Conservation (phyloP, 2,113 vertebrate species). For the Ochotona princeps region DNA sequence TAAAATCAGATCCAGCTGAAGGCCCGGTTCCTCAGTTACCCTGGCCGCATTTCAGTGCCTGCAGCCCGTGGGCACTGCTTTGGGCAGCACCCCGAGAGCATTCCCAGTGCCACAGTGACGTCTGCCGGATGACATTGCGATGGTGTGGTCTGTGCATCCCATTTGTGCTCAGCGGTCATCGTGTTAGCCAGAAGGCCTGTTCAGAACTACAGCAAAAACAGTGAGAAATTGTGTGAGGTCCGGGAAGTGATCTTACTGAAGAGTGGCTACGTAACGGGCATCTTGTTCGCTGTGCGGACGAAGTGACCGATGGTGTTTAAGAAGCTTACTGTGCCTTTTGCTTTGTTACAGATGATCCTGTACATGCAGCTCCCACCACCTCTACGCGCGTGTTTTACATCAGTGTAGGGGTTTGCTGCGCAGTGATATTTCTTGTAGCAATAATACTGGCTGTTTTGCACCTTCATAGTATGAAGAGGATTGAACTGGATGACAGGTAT, state of each 20-base stretch:
- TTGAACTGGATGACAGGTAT: constrained; percentile 98
- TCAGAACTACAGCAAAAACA: constrained; percentile 5
- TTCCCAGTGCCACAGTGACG: not conserved
- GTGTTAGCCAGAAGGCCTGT: not conserved
- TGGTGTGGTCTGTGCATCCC: not conserved
- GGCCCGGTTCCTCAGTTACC: not conserved
- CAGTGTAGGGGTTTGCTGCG: constrained; percentile 98
- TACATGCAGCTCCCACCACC: constrained; percentile 92
- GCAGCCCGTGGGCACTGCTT: not conserved
- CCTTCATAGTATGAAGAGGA: constrained; percentile 99
- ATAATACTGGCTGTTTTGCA: constrained; percentile 98
- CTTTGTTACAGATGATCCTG: constrained; percentile 89
- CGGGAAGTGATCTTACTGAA: constrained; percentile 9
- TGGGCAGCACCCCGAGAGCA: not conserved
- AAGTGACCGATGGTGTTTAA: not conserved
- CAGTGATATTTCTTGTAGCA: constrained; percentile 98
- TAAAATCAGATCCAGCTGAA: constrained; percentile 1
- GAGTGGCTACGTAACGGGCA: not conserved
- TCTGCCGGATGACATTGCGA: not conserved
- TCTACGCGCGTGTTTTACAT: constrained; percentile 99
- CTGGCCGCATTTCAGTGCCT: not conserved
- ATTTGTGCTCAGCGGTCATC: not conserved
- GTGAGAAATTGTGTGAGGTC: not conserved
- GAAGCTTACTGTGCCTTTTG: constrained; percentile 59
- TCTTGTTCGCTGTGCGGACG: constrained; percentile 16